These are phyloP conservation scores for Penaeus chinensis DNA, from an alignment of 1,140 invertebrate species.

Conservation along the genomic window DNA sequence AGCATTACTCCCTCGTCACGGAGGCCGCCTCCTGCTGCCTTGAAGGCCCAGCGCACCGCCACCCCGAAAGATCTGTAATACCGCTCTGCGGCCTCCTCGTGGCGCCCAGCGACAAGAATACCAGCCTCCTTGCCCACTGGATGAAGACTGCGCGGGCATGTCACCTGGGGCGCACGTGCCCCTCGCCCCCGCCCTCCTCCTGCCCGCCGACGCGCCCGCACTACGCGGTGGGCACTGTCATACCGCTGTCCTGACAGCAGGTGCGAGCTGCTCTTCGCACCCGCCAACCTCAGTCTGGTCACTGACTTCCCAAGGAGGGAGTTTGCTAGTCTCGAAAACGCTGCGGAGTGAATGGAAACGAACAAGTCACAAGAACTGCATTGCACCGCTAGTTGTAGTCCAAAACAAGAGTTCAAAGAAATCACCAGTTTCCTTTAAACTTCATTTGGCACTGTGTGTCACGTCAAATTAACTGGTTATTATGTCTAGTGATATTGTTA, in stretches of 20 bases:
- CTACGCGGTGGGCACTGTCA: conserved; percentile 12
- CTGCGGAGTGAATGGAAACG: too few species aligned
- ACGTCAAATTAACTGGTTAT: too few species aligned
- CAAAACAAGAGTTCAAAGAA: too few species aligned
- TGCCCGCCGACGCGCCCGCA: conserved; percentile 28
- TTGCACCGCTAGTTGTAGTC: too few species aligned
- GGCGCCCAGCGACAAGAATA: conserved; percentile 39
- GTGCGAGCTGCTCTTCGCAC: too few species aligned
- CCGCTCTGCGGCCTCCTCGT: conserved; percentile 40
- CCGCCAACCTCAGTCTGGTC: too few species aligned
- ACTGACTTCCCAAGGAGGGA: too few species aligned
- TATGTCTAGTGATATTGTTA: too few species aligned
- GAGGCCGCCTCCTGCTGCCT: conserved; percentile 33
- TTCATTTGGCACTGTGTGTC: too few species aligned
- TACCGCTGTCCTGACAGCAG: not conserved
- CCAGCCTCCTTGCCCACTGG: conserved; percentile 25
- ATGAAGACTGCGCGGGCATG: conserved; percentile 14
- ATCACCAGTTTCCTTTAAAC: too few species aligned
- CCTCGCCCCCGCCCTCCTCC: not conserved
- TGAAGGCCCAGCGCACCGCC: not conserved
- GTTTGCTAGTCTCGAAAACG: too few species aligned
- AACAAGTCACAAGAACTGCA: too few species aligned
- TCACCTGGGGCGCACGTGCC: conserved; percentile 12
- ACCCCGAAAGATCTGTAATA: not conserved
- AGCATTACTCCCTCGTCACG: conserved; percentile 24